A percentile compares a stretch with the other conserved stretches of the same genome.
These are phyloP conservation scores for Sphinx pinastri DNA, from an alignment of 2,888 invertebrate genomes.

Conservation along the genomic window DNA sequence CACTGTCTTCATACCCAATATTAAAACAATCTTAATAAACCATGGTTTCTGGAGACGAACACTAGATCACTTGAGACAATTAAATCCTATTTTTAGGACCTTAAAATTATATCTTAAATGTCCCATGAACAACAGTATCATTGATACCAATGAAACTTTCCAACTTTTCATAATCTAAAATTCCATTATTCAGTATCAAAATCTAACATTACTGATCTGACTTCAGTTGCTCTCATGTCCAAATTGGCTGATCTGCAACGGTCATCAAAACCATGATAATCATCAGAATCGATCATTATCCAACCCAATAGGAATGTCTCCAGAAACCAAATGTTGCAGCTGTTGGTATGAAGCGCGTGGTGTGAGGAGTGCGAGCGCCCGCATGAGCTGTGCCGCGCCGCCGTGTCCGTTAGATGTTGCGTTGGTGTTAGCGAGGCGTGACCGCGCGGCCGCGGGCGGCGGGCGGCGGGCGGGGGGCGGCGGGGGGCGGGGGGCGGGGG, in stretches of 20 bases:
- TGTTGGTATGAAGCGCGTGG: constrained; percentile 18
- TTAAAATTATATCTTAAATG: too few relatives aligned
- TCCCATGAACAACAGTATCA: too few relatives aligned
- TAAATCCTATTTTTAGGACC: too few relatives aligned
- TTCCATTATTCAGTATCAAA: not conserved
- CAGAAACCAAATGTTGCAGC: constrained; percentile 18
- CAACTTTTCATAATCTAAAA: too few relatives aligned
- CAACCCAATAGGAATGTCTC: not conserved
- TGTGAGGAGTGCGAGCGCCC: constrained; percentile 28
- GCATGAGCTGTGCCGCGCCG: constrained; percentile 46
- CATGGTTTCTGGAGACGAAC: constrained; percentile 14
- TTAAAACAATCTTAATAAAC: not conserved
- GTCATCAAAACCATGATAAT: not conserved
- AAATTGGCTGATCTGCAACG: not conserved
- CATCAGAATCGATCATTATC: not conserved
- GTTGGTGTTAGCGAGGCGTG: constrained; percentile 74
- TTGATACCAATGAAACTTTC: too few relatives aligned
- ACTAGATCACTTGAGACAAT: not conserved
- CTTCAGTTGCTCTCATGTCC: not conserved
- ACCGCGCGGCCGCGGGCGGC: constrained; percentile 47
- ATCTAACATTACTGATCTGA: not conserved
- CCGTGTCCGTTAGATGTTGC: constrained; percentile 80
- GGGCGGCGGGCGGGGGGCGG: too few relatives aligned
- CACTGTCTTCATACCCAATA: constrained; percentile 4
- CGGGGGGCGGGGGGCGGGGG: too few relatives aligned